Percentiles rank a stretch among this genome's conserved stretches.
Conservation (phyloP, 1,140 invertebrate genomes). For the Panulirus ornatus region DNA sequence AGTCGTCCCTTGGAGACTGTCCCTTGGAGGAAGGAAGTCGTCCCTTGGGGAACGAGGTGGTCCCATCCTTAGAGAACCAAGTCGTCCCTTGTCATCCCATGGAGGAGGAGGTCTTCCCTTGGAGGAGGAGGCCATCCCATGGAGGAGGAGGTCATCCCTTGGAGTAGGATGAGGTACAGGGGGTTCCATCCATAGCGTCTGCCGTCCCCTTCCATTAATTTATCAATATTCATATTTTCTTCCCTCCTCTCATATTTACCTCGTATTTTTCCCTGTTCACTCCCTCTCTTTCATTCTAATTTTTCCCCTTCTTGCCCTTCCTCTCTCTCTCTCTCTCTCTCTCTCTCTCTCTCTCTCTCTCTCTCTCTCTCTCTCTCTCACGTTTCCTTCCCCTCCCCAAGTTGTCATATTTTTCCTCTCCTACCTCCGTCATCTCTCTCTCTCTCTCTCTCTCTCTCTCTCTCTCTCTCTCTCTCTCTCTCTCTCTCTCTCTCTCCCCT, state of each 20-base stretch:
- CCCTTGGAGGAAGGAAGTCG: too few species aligned
- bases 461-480: neutral
- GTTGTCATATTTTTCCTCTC: constrained; percentile 27
- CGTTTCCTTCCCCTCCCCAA: constrained; percentile 44
- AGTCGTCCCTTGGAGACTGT: too few species aligned
- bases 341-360: neutral
- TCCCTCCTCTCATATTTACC: constrained; percentile 45
- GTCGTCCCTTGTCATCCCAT: neutral
- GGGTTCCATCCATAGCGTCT: too few species aligned
- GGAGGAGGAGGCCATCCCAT: too few species aligned
- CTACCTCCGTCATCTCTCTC: constrained; percentile 36
- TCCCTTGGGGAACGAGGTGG: too few species aligned
- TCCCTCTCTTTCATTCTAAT: constrained; percentile 17
- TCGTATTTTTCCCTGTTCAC: constrained; percentile 29
- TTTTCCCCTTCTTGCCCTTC: constrained; percentile 7
- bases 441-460: constrained; percentile 21
- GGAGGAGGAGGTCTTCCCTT: too few species aligned
- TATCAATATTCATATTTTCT: constrained; percentile 62
- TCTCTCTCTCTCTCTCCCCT: constrained; percentile 42
- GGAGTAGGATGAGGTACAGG: too few species aligned
- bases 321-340: constrained; percentile 2
- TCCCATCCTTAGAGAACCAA: too few species aligned
- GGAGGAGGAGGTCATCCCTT: too few species aligned
- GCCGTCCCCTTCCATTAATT: constrained; percentile 52
- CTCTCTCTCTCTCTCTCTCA: constrained; percentile 39